Evolutionary conservation across 2,888 invertebrate genomes (phyloP), one percentile per base, ranked within the genome.

Genomic region (Notocelia uddmanniana): DNA sequence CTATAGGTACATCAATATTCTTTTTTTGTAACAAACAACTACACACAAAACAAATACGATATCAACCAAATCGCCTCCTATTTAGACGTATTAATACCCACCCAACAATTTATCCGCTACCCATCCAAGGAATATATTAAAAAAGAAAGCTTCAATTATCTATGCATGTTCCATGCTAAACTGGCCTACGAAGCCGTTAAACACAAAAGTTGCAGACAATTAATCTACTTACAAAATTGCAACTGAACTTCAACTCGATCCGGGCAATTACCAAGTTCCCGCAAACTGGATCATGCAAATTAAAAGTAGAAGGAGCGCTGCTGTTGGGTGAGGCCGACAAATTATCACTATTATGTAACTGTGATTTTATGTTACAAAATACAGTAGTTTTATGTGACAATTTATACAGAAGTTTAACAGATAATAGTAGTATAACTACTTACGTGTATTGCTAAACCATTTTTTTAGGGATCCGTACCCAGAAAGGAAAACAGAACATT

Each of bases 141-240:
- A 13, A 37, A 37, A 31, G 8, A 37, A 37, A 10, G 5, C 9
- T 18, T 9, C 34, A 55, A 55, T 55, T 57, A 34, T 21, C n/a
- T 41, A 19, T 13, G 57, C 58, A 52, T n/a, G 37, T 58, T 59
- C n/a, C 21, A 52, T 52, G 50, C 5, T 48, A 26, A 70, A 64
- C 52, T 66, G 69, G 13, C 59, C 52, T 31, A 45, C 50, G 41
- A 59, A 52, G 3, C n/a, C 18, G 66, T 54, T 66, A 34, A 70
- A 52, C 64, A 63, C 41, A 34, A 60, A 60, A 59, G 64, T 67
- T 71, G 21, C 18, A 13, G 52, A 37, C 59, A 67, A 45, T 71
- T 60, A 67, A 71, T 66, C 66, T 45, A 55, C 59, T 60, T 54
- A 59, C 66, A 66, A 71, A 59, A 71, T 60, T 71, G 71, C 66